Base-by-base conservation (phyloP, 2,888 invertebrate species). In the Apodemia duryi region DNA sequence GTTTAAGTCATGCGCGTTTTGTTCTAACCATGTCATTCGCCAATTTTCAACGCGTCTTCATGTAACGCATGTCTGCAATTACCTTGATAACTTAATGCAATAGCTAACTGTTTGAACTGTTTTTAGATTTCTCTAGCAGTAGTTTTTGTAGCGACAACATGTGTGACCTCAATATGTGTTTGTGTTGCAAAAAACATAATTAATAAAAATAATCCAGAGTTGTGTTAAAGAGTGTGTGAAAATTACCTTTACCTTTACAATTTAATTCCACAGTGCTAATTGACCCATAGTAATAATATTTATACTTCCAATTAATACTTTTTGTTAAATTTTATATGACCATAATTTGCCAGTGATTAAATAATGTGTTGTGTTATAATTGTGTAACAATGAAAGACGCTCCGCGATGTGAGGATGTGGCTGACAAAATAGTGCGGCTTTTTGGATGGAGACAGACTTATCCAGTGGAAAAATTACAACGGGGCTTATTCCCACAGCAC, bases 401-500 rank as follows among this genome's bases (percentile, higher is more conserved):
- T 73, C 94, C 95, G 69, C 94, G 95, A 72, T 96, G 96, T 83
- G 94, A 95, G 75, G 95, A 95, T 77, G 94, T 96, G 75, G 95
- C 96, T 7, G 95, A 95, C 79, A 96, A 96, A 87, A 81, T 96
- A 71, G 95, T 95, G 74, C 94, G 95, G 70, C 89, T 96, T 70
- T 96, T 96, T 79, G 95, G 95, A 66, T 96, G 96, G 96, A 90
- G 96, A 73, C 96, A 96, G 82, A 96, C 95, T 9, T 96, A 96
- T 79, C 95, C 95, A 69, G 96, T 96, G 71, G 95, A 96, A 78
- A 95, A 95, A 81, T 89, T 95, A 72, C 96, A 96, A 77, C 93
- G 95, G 86, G 83, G 90, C 84, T 76, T 94, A 79, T 68, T 92
- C 79, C 78, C 92, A 70, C 85, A 93, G 83, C 77, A 88, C 77